These are phyloP conservation scores for Zosterops pallidus DNA, from an alignment of 2,113 vertebrate species.

Conservation along the genomic window DNA sequence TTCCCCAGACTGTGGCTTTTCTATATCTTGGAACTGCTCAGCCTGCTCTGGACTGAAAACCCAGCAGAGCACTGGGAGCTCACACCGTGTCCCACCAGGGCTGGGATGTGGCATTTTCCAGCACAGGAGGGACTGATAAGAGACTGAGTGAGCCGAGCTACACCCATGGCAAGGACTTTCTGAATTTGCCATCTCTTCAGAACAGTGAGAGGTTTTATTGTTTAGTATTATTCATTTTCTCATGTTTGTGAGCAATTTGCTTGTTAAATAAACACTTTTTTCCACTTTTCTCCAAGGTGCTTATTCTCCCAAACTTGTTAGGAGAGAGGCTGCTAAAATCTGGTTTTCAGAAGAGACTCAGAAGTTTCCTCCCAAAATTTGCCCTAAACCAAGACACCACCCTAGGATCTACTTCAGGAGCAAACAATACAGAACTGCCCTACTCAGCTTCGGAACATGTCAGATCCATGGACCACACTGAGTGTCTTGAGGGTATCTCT, in stretches of 20 bases:
- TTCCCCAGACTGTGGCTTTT: background rate
- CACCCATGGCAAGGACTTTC: background rate
- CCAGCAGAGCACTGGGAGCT: background rate
- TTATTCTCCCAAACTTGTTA: fast-evolving
- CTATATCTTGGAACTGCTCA: background rate
- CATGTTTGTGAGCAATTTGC: too few relatives aligned
- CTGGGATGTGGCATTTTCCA: fast-evolving
- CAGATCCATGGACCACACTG: background rate
- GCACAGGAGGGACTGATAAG: fast-evolving
- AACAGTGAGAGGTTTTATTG: background rate
- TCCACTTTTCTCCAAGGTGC: background rate
- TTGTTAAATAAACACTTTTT: background rate
- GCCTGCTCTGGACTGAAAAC: background rate
- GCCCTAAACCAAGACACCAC: background rate
- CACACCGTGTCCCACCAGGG: background rate
- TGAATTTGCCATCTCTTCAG: background rate
- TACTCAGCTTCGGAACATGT: background rate
- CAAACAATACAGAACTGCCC: background rate
- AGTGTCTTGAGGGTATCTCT: background rate
- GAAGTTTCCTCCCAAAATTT: background rate
- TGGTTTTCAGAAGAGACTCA: background rate
- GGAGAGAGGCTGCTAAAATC: background rate
- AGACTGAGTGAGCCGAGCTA: fast-evolving
- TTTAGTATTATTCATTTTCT: background rate
- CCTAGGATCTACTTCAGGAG: background rate